Percentiles rank a stretch among this genome's conserved stretches.
phyloP scores from a whole-genome alignment of 1,140 invertebrate genomes.

The Helicoverpa armigera region DNA sequence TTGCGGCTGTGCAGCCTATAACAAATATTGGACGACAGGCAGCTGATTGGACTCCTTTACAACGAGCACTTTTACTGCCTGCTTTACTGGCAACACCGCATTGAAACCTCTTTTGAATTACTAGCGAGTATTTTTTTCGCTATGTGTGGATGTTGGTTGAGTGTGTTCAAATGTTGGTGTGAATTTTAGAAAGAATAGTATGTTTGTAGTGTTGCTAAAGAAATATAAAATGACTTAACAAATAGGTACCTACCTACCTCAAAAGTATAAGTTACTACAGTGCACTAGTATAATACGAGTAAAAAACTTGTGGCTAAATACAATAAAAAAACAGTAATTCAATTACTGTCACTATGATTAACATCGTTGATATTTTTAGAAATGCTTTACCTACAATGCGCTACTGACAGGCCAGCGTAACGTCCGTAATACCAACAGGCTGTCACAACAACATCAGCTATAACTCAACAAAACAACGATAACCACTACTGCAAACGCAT shows the following conservation, averaged over 20 bases:
- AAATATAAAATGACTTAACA: too few relatives aligned
- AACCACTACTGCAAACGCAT: slow-evolving; percentile 39
- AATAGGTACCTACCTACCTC: too few relatives aligned
- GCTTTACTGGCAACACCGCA: slow-evolving; percentile 7
- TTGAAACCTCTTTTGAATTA: slow-evolving; percentile 24
- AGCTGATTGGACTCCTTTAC: slow-evolving; percentile 43
- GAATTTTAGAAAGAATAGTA: not conserved
- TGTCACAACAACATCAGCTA: slow-evolving; percentile 27
- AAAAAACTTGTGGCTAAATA: not conserved
- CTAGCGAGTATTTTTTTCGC: not conserved
- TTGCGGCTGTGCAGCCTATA: slow-evolving; percentile 55
- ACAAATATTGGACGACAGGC: slow-evolving; percentile 56
- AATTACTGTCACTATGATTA: not conserved
- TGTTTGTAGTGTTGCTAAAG: not conserved
- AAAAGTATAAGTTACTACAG: too few relatives aligned
- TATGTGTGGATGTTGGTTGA: not conserved
- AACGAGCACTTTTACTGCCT: not conserved
- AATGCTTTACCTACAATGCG: not conserved
- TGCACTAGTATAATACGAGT: not conserved
- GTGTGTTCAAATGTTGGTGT: not conserved
- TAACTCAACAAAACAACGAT: slow-evolving; percentile 42
- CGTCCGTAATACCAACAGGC: slow-evolving; percentile 35
- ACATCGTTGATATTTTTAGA: not conserved
- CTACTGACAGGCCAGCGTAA: not conserved
- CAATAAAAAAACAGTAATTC: not conserved